A percentile compares a stretch with the other conserved stretches of the same genome.
Conservation (phyloP, 2,113 vertebrate species). For the Anhinga rufa region DNA sequence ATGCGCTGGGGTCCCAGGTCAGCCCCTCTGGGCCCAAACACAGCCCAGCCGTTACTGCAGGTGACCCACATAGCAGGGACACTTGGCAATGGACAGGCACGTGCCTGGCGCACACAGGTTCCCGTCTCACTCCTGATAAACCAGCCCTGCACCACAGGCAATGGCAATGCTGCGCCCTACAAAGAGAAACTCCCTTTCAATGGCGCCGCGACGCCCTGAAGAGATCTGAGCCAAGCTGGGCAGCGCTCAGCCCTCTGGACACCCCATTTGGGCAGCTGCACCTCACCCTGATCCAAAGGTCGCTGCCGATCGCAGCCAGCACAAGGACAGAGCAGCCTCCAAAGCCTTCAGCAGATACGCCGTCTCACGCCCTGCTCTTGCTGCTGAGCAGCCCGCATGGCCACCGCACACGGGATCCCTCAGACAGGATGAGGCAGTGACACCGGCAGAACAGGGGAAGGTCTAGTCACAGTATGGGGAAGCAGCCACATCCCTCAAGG, state of each 20-base stretch:
- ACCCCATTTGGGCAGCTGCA: not conserved
- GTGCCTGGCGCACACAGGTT: fast-evolving
- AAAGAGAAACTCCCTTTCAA: not conserved
- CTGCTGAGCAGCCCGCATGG: fast-evolving
- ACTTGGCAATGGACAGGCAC: not conserved
- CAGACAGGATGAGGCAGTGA: fast-evolving
- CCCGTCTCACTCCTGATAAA: not conserved
- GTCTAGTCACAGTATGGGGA: fast-evolving
- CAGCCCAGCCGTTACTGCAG: fast-evolving
- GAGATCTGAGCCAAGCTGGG: not conserved
- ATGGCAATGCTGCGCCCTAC: fast-evolving
- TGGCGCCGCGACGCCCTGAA: fast-evolving
- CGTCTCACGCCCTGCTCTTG: fast-evolving
- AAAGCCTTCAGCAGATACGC: not conserved
- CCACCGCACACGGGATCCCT: not conserved
- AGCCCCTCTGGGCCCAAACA: not conserved
- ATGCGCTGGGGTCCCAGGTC: too few species aligned
- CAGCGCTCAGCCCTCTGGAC: not conserved
- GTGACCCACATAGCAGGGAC: fast-evolving
- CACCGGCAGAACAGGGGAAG: fast-evolving
- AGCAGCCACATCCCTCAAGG: not conserved
- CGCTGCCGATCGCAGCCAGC: fast-evolving
- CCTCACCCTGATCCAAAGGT: not conserved
- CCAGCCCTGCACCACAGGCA: not conserved
- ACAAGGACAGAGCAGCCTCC: not conserved